Percentiles rank a stretch among this genome's conserved stretches.
phyloP scores from a whole-genome alignment of 2,888 invertebrate species.

The Marronus borbonicus region DNA sequence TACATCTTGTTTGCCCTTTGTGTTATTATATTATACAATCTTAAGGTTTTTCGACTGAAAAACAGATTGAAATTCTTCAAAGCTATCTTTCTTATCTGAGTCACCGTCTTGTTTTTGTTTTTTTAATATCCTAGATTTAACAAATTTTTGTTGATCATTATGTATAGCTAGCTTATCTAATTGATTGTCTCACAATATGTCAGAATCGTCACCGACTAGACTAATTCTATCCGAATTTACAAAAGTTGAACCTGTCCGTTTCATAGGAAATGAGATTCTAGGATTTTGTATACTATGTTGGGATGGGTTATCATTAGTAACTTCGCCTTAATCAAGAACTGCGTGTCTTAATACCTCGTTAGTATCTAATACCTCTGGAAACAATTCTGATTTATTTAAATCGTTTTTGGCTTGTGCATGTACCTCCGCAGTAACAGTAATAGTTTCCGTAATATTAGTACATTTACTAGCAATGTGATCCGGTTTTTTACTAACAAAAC shows the following conservation, averaged over 20 bases:
- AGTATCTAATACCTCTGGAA: neutral
- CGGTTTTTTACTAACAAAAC: slow-evolving; percentile 19
- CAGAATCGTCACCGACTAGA: neutral
- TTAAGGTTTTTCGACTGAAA: too few species aligned
- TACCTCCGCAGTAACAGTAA: neutral
- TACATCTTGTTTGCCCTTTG: too few species aligned
- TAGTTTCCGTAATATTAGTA: neutral
- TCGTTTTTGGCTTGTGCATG: neutral
- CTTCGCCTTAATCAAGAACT: neutral
- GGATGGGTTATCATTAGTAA: neutral
- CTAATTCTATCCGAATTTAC: slow-evolving; percentile 15
- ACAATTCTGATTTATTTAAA: neutral
- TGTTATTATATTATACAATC: too few species aligned
- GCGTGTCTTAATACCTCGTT: neutral
- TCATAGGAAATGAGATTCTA: neutral
- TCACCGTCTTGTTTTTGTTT: neutral
- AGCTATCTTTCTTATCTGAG: neutral
- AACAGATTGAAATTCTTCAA: neutral
- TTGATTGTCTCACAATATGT: neutral
- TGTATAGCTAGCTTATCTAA: neutral
- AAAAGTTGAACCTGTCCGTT: neutral
- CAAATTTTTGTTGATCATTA: neutral
- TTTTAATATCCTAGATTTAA: neutral
- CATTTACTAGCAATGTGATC: neutral
- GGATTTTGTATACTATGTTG: neutral